These are phyloP conservation scores for Heliconius nattereri DNA, from an alignment of 1,140 invertebrate genomes.

Conservation along the genomic window DNA sequence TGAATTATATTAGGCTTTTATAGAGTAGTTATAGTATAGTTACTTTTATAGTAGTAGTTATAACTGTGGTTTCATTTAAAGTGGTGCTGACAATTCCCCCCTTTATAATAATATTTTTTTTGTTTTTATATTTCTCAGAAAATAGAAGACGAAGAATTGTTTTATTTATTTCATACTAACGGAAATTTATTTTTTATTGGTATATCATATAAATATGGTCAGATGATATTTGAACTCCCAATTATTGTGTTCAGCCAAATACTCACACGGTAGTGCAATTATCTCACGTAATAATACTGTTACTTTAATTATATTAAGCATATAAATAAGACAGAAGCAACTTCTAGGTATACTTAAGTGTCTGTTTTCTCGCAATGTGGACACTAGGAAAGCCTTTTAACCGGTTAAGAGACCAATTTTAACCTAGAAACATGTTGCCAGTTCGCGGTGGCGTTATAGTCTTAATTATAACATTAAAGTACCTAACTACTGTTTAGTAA, in stretches of 20 bases:
- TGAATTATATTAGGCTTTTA: too few relatives aligned
- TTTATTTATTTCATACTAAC: too few relatives aligned
- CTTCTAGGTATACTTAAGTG: not conserved
- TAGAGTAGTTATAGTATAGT: too few relatives aligned
- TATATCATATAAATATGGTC: too few relatives aligned
- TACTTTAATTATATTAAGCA: not conserved
- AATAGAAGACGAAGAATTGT: too few relatives aligned
- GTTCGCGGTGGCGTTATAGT: conserved; percentile 5
- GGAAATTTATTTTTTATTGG: too few relatives aligned
- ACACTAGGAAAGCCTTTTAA: conserved; percentile 13
- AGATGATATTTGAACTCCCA: not conserved
- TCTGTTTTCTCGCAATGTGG: conserved; percentile 13
- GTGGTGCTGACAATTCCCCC: too few relatives aligned
- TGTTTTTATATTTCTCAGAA: too few relatives aligned
- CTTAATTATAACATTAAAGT: conserved; percentile 15
- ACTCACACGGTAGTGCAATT: not conserved
- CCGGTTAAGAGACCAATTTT: conserved; percentile 16
- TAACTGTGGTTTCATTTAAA: too few relatives aligned
- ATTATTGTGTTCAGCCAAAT: not conserved
- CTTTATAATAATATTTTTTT: too few relatives aligned
- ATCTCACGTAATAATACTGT: not conserved
- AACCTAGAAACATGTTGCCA: conserved; percentile 21
- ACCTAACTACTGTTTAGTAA: conserved; percentile 4
- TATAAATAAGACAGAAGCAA: not conserved
- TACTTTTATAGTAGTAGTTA: too few relatives aligned